phyloP scores from a whole-genome alignment of 2,888 invertebrate genomes.

The Callosobruchus maculatus region DNA sequence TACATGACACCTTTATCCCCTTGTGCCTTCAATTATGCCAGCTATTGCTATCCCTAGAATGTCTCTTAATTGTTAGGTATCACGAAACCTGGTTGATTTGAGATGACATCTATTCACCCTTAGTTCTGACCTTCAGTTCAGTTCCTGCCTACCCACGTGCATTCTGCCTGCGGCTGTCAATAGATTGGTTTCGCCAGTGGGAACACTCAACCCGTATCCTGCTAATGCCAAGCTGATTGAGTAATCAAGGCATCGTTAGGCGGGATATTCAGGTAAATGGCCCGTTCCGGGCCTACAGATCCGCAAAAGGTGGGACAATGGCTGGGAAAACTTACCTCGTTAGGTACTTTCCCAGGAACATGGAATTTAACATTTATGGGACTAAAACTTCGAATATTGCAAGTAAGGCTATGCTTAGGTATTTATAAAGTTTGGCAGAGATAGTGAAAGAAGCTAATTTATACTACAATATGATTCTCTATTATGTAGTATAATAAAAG shows the following conservation, averaged over 20 bases:
- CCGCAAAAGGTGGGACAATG: not conserved
- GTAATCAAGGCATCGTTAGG: not conserved
- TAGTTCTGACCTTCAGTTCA: not conserved
- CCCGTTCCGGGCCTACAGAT: not conserved
- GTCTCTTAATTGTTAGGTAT: too few species aligned
- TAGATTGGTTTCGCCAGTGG: not conserved
- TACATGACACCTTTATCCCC: too few species aligned
- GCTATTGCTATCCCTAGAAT: too few species aligned
- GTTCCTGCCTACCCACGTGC: not conserved
- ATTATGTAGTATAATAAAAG: too few species aligned
- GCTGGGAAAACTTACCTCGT: not conserved
- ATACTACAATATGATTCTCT: too few species aligned
- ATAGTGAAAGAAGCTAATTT: too few species aligned
- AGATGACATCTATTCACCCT: too few species aligned
- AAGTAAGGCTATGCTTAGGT: not conserved
- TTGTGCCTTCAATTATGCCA: too few species aligned
- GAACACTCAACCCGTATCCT: not conserved
- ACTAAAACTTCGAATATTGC: not conserved
- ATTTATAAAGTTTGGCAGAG: not conserved
- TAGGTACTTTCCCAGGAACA: not conserved
- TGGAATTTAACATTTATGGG: not conserved
- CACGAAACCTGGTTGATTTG: too few species aligned
- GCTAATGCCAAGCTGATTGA: not conserved
- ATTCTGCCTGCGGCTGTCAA: not conserved
- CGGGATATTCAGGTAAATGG: not conserved